A percentile compares a stretch with the other conserved stretches of the same genome.
These are phyloP conservation scores for Aphidoletes aphidimyza DNA, from an alignment of 2,888 invertebrate species.

Conservation along the genomic window DNA sequence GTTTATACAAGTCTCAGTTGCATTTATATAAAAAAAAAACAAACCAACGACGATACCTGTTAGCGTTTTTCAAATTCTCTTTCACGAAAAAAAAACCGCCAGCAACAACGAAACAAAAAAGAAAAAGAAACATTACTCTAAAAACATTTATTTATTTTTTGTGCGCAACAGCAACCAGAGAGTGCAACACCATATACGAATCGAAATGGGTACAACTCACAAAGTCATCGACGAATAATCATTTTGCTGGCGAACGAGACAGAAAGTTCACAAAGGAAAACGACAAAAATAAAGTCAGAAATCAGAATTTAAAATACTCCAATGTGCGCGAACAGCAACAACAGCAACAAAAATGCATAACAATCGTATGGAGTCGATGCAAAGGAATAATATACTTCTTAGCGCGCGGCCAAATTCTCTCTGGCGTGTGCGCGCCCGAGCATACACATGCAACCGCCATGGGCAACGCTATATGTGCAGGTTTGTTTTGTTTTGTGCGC, in stretches of 20 bases:
- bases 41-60: no score
- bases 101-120: no score
- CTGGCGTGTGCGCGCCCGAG: no score
- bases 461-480: neutral
- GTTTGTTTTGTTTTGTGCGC: neutral
- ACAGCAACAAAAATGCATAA: neutral
- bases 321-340: neutral
- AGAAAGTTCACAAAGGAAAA: neutral
- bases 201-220: neutral
- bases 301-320: neutral
- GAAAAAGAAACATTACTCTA: no score
- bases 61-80: no score
- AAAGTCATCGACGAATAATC: neutral
- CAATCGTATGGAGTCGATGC: neutral
- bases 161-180: no score
- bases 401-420: no score
- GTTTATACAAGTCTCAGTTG: no score
- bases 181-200: neutral
- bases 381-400: neutral
- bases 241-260: neutral
- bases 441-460: neutral
- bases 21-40: no score
- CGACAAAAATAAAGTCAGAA: neutral
- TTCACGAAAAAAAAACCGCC: no score
- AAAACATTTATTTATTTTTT: no score